A percentile compares a stretch with the other conserved stretches of the same genome.
Evolutionary conservation across 2,113 vertebrate genomes (phyloP).

Genomic region (Pholis gunnellus): DNA sequence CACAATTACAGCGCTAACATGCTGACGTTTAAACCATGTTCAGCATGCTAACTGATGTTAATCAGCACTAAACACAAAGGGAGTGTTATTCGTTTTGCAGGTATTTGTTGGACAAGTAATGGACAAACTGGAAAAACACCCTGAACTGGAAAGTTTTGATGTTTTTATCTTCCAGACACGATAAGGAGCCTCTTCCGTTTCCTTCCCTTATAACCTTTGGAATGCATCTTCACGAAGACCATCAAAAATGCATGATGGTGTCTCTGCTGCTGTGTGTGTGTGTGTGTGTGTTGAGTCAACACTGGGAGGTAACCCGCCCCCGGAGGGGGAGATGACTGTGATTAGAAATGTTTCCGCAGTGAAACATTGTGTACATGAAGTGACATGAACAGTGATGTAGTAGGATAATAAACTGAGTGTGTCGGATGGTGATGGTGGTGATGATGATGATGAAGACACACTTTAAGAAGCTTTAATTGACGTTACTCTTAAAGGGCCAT

Average conservation of each 20-base stretch:
- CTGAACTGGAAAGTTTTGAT: background rate
- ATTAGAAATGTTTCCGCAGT: slow-evolving; percentile 7
- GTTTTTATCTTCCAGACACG: background rate
- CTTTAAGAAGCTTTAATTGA: background rate
- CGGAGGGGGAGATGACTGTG: background rate
- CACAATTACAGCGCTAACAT: background rate
- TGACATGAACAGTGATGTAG: background rate
- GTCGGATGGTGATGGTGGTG: background rate
- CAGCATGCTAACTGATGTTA: too few relatives aligned
- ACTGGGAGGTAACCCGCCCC: slow-evolving; percentile 3
- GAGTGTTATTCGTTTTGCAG: too few relatives aligned
- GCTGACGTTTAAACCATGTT: background rate
- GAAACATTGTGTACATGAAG: background rate
- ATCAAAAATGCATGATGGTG: background rate
- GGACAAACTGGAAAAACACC: too few relatives aligned
- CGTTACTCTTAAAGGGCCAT: background rate
- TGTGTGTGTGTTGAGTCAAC: slow-evolving; percentile 13
- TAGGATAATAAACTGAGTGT: background rate
- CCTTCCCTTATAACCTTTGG: background rate
- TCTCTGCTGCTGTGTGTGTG: background rate
- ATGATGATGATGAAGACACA: background rate
- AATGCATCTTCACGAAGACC: slow-evolving; percentile 27
- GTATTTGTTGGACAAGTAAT: too few relatives aligned
- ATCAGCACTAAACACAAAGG: too few relatives aligned
- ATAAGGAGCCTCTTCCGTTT: background rate